These are phyloP conservation scores for Ochropacha duplaris DNA, from an alignment of 2,888 invertebrate species.

Conservation along the genomic window DNA sequence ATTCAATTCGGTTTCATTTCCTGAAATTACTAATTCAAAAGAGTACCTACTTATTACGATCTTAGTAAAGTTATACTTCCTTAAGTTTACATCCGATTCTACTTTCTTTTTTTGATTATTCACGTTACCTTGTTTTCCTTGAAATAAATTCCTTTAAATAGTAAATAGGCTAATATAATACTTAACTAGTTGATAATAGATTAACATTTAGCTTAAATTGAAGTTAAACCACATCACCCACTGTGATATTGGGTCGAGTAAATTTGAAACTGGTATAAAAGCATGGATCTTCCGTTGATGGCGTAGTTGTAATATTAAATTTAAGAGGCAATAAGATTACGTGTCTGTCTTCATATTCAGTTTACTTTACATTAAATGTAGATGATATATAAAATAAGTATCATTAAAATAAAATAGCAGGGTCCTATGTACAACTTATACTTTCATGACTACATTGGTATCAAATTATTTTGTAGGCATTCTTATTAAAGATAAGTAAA, in stretches of 20 bases:
- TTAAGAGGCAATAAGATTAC: conserved; percentile 10
- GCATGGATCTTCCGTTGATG: conserved; percentile 64
- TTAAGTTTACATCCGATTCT: too few species aligned
- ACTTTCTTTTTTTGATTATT: too few species aligned
- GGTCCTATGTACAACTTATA: too few species aligned
- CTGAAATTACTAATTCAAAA: too few species aligned
- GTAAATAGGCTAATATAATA: conserved; percentile 18
- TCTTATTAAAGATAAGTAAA: too few species aligned
- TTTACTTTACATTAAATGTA: neutral
- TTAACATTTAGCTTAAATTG: conserved; percentile 39
- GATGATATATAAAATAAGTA: neutral
- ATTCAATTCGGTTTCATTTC: too few species aligned
- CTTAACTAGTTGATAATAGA: conserved; percentile 11
- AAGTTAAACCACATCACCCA: conserved; percentile 70
- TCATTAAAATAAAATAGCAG: neutral
- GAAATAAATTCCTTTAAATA: conserved; percentile 1
- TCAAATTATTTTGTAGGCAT: too few species aligned
- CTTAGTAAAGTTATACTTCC: too few species aligned
- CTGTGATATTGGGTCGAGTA: conserved; percentile 77
- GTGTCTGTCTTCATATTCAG: neutral
- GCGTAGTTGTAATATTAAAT: conserved; percentile 47
- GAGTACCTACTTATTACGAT: too few species aligned
- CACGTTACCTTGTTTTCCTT: too few species aligned
- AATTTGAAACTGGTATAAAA: conserved; percentile 50
- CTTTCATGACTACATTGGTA: too few species aligned